Evolutionary conservation across 2,113 vertebrate genomes (phyloP), one percentile per base, ranked within the genome.

Genomic region (Ceratotherium simum): DNA sequence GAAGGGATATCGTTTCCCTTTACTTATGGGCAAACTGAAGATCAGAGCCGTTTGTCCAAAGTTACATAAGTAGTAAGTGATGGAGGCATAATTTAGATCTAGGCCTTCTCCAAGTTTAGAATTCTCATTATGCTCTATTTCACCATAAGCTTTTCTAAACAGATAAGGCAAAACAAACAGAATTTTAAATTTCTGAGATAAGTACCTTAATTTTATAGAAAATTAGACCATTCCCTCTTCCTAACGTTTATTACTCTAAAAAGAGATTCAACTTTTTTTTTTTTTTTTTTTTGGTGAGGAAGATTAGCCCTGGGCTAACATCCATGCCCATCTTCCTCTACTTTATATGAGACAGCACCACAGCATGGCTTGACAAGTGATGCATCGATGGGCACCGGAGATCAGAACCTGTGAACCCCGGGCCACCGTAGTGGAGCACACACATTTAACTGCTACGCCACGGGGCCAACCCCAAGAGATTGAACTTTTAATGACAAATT

Each of bases 161-260:
- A 85, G 46, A 90, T 95, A 95, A 93, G 62, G 18, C 25, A 84
- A 84, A 82, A 88, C 64, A 80, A 94, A 80, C 14, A 95, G 62
- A 82, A 88, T 79, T 96, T 69, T 60, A 85, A 85, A 76, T 79
- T 70, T 92, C 54, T 94, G 39, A 82, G 79, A 69, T 92, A 97
- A 85, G 83, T 97, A 81, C 31, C 12, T 87, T 95, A 80, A 92
- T 93, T 98, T 80, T 97, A 67, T 96, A 48, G 82, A 90, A 88
- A 97, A 95, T 65, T 64, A 93, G 54, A 39, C 36, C 96, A 87
- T 96, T 83, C 39, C 36, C 65, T 97, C 5, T 82, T 94, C 16
- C 25, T 81, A 87, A 78, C 60, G 29, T 81, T 84, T 96, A 95
- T 62, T 89, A 86, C 29, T 85, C 67, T 91, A 69, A 97, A 93